phyloP scores from a whole-genome alignment of 2,888 invertebrate species.

The Diogma glabrata region DNA sequence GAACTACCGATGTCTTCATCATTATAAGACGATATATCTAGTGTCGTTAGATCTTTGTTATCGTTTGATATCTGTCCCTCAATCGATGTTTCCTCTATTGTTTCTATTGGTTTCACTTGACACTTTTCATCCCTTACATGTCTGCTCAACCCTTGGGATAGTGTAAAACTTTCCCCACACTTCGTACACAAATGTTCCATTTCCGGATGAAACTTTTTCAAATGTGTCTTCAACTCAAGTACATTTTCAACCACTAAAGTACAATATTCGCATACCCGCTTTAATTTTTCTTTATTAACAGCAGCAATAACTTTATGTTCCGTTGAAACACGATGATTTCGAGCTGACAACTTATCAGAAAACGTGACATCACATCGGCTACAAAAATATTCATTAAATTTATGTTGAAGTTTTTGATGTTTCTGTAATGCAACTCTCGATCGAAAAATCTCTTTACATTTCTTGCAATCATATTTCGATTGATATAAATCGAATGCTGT shows the following conservation, averaged over 20 bases:
- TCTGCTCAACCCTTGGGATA: constrained; percentile 61
- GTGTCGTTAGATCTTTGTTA: too few relatives aligned
- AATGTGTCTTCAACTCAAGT: constrained; percentile 48
- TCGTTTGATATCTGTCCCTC: too few relatives aligned
- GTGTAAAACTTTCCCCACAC: constrained; percentile 56
- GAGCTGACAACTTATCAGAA: constrained; percentile 45
- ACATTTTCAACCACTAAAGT: constrained; percentile 41
- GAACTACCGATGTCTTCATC: too few relatives aligned
- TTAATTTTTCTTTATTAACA: constrained; percentile 35
- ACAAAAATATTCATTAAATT: constrained; percentile 50
- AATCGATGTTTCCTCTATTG: too few relatives aligned
- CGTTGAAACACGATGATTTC: constrained; percentile 50
- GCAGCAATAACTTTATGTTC: constrained; percentile 51
- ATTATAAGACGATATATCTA: too few relatives aligned
- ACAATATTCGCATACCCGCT: constrained; percentile 51
- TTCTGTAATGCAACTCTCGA: constrained; percentile 54
- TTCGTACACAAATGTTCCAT: constrained; percentile 54
- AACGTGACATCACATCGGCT: constrained; percentile 56
- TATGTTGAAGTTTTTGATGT: constrained; percentile 51
- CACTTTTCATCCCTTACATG: constrained; percentile 55
- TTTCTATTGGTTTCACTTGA: too few relatives aligned
- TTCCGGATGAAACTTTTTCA: constrained; percentile 47
- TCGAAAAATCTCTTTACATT: constrained; percentile 46
- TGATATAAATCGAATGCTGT: constrained; percentile 55
- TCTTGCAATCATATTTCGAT: constrained; percentile 46